Evolutionary conservation across 2,888 invertebrate species (phyloP).

Genomic region (Torymus auratus): DNA sequence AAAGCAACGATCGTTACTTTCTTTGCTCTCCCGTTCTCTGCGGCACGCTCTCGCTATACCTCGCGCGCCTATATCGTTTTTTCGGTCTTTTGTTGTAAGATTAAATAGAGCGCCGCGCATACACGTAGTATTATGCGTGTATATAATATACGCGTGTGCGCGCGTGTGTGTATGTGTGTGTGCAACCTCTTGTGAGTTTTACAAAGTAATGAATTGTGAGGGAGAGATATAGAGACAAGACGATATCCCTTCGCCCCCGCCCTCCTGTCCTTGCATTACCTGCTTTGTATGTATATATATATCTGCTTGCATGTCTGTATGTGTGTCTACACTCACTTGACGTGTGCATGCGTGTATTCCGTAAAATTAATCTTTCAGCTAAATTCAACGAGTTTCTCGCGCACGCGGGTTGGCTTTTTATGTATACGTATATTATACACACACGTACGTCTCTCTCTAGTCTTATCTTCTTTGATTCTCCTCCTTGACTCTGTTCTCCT

Average conservation of each 20-base stretch:
- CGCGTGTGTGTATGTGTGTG: too few species aligned
- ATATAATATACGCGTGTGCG: too few species aligned
- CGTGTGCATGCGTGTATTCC: constrained; percentile 43
- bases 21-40: not conserved
- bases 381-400: constrained; percentile 60
- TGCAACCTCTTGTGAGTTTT: not conserved
- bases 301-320: too few species aligned
- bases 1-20: constrained; percentile 35
- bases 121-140: not conserved
- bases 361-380: constrained; percentile 69
- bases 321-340: too few species aligned
- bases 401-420: not conserved
- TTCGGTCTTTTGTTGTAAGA: constrained; percentile 29
- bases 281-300: too few species aligned
- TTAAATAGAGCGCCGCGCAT: constrained; percentile 14
- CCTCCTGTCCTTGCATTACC: not conserved
- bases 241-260: not conserved
- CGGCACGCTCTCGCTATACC: too few species aligned
- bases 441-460: not conserved
- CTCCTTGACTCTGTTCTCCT: constrained; percentile 44
- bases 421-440: too few species aligned
- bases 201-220: constrained; percentile 22
- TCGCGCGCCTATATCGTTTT: not conserved
- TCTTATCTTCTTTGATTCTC: constrained; percentile 44
- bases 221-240: not conserved